These are phyloP conservation scores for Sitodiplosis mosellana DNA, from an alignment of 1,140 invertebrate genomes.

Conservation along the genomic window DNA sequence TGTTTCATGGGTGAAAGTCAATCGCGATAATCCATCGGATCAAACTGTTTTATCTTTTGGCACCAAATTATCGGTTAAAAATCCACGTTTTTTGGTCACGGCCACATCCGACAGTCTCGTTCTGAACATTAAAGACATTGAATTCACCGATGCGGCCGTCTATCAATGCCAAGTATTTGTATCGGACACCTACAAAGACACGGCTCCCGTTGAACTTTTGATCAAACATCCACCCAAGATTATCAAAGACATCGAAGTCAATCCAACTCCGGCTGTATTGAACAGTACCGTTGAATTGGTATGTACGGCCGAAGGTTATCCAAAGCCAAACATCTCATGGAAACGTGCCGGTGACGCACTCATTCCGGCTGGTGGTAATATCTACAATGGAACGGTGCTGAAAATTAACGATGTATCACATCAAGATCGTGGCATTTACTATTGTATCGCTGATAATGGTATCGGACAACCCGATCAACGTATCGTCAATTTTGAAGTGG, in stretches of 20 bases:
- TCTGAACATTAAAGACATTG: constrained; percentile 53
- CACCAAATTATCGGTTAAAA: constrained; percentile 22
- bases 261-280: not conserved
- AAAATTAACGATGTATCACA: constrained; percentile 46
- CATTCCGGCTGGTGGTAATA: constrained; percentile 54
- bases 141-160: constrained; percentile 59
- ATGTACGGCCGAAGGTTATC: constrained; percentile 58
- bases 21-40: constrained; percentile 14
- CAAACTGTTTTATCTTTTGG: constrained; percentile 37
- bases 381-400: constrained; percentile 45
- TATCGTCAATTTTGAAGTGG: constrained; percentile 63
- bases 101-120: not conserved
- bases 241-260: not conserved
- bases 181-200: constrained; percentile 42
- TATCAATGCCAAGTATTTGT: constrained; percentile 63
- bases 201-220: constrained; percentile 48
- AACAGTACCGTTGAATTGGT: constrained; percentile 35
- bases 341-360: constrained; percentile 63
- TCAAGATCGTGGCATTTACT: constrained; percentile 68
- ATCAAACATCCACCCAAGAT: constrained; percentile 46
- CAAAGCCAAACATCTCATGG: constrained; percentile 57
- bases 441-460: constrained; percentile 72
- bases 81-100: not conserved
- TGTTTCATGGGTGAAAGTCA: constrained; percentile 49
- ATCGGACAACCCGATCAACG: constrained; percentile 52